These are phyloP conservation scores for Pollicipes pollicipes DNA, from an alignment of 1,140 invertebrate genomes.

Conservation along the genomic window DNA sequence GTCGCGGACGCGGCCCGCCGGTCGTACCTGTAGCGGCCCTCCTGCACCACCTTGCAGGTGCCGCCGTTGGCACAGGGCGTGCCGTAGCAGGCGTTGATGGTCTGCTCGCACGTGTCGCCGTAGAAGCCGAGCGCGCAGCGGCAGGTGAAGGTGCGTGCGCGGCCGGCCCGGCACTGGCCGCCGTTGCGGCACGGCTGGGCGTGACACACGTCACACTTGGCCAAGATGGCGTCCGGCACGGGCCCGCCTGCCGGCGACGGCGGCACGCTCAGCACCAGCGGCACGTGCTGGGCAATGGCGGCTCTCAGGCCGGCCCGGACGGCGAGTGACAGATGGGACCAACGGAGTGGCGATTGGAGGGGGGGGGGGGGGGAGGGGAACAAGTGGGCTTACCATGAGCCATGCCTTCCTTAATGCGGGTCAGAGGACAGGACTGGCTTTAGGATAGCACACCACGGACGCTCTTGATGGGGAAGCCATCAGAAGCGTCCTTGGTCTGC, in stretches of 20 bases:
- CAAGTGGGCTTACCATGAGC: no score
- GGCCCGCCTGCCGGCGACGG: conserved; percentile 21
- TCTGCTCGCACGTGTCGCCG: conserved; percentile 17
- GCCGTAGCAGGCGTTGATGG: conserved; percentile 21
- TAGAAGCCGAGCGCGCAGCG: conserved; percentile 25
- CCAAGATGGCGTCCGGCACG: conserved; percentile 53
- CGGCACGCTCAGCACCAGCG: no score
- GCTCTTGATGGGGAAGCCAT: no score
- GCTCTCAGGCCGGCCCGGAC: no score
- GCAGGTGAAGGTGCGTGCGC: conserved; percentile 24
- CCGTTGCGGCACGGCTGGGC: conserved; percentile 75
- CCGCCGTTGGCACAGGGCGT: conserved; percentile 32
- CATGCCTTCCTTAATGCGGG: no score
- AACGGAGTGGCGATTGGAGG: no score
- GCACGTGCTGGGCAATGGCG: no score
- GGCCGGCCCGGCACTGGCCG: conserved; percentile 52
- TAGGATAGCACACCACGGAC: no score
- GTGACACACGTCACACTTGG: conserved; percentile 86
- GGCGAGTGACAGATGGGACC: no score
- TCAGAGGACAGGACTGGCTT: no score
- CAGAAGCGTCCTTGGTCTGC: no score
- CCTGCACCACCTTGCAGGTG: conserved; percentile 65
- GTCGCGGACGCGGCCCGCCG: conserved; percentile 31
- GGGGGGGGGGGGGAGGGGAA: no score
- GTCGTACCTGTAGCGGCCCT: conserved; percentile 71